A percentile compares a stretch with the other conserved stretches of the same genome.
phyloP scores from a whole-genome alignment of 2,113 vertebrate species.

The Ondatra zibethicus region DNA sequence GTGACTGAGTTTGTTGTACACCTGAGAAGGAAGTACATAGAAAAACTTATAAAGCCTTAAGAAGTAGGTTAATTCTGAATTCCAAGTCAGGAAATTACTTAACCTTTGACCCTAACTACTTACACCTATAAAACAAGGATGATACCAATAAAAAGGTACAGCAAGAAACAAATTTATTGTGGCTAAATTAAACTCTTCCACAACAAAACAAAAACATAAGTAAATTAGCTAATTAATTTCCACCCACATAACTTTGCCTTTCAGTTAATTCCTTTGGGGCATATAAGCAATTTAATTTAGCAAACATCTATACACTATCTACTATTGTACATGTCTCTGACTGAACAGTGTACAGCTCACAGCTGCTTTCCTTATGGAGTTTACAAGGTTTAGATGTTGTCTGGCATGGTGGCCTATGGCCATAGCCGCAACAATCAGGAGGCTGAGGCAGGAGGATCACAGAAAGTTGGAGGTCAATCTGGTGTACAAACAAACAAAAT shows the following conservation, averaged over 20 bases:
- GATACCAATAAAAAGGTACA: not conserved
- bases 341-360: not conserved
- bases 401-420: not conserved
- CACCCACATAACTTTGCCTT: not conserved
- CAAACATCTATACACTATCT: constrained; percentile 31
- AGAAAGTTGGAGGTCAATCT: not conserved
- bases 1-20: not conserved
- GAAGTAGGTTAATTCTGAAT: not conserved
- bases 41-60: constrained; percentile 15
- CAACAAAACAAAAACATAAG: not conserved
- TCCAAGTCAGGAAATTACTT: constrained; percentile 4
- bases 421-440: not conserved
- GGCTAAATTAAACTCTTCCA: not conserved
- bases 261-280: constrained; percentile 6
- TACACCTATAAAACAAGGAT: constrained; percentile 31
- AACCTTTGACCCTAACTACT: constrained; percentile 6
- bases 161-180: constrained; percentile 13
- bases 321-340: not conserved
- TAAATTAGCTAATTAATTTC: not conserved
- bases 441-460: not conserved
- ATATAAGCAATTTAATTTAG: constrained; percentile 52
- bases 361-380: not conserved
- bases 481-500: not conserved
- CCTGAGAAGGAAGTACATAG: not conserved
- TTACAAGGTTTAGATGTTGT: not conserved